These are phyloP conservation scores for Acrossocheilus wenchowensis DNA, from an alignment of 2,797 vertebrate genomes.

Conservation along the genomic window DNA sequence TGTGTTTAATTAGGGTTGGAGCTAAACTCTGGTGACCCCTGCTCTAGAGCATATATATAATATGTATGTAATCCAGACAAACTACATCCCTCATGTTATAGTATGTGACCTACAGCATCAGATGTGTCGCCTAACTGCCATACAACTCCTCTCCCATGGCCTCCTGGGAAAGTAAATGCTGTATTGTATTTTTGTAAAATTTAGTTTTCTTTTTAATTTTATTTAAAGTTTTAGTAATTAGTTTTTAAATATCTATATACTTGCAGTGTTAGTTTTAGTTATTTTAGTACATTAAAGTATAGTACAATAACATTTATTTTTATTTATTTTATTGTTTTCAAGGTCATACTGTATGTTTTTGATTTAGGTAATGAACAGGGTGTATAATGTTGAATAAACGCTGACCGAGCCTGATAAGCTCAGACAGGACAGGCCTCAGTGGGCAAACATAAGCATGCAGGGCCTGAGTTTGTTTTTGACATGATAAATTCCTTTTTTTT, in stretches of 20 bases:
- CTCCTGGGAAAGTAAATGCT: neutral
- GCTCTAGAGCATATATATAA: no score
- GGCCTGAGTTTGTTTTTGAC: slow-evolving; percentile 55
- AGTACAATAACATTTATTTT: neutral
- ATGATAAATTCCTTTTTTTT: slow-evolving; percentile 56
- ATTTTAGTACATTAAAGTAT: neutral
- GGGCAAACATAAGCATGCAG: slow-evolving; percentile 29
- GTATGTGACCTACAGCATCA: no score
- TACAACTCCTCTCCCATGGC: neutral
- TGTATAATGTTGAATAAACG: neutral
- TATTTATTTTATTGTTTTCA: neutral
- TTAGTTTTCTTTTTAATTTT: neutral
- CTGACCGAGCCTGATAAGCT: neutral
- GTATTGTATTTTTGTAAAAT: neutral
- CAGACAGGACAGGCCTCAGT: neutral
- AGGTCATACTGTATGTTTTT: neutral
- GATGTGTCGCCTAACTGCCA: neutral
- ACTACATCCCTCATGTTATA: neutral
- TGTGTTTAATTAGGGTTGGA: no score
- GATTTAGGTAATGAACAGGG: slow-evolving; percentile 1
- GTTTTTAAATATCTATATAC: neutral
- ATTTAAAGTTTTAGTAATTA: neutral
- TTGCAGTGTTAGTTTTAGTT: neutral
- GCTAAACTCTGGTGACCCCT: no score
- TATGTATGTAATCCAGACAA: neutral